Evolutionary conservation across 2,888 invertebrate genomes (phyloP).

Genomic region (Drosophila quinaria): DNA sequence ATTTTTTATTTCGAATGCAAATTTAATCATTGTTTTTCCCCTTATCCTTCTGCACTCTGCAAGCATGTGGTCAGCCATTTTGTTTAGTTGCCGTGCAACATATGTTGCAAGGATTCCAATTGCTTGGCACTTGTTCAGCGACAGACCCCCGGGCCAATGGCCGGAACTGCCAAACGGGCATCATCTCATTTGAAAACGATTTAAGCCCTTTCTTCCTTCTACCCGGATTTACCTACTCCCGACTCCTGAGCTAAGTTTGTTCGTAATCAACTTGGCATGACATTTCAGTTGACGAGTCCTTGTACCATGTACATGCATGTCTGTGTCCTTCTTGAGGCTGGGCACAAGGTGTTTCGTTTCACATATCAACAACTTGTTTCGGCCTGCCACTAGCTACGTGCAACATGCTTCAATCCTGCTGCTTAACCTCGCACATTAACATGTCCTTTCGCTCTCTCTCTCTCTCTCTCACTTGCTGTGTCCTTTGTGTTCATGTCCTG

Average conservation of each 20-base stretch:
- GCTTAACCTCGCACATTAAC: constrained; percentile 33
- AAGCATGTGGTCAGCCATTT: constrained; percentile 45
- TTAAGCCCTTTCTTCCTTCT: constrained; percentile 32
- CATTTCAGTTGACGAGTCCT: constrained; percentile 44
- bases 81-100: constrained; percentile 40
- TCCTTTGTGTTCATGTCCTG: constrained; percentile 24
- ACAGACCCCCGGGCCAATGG: constrained; percentile 32
- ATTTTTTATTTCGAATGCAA: background rate
- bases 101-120: constrained; percentile 44
- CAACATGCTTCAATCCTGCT: constrained; percentile 17
- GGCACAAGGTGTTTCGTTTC: constrained; percentile 78
- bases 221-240: background rate
- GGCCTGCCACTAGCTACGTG: constrained; percentile 5
- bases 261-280: constrained; percentile 52
- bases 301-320: constrained; percentile 26
- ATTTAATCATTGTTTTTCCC: background rate
- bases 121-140: constrained; percentile 54
- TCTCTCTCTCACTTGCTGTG: constrained; percentile 13
- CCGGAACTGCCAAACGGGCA: constrained; percentile 18
- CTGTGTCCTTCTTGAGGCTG: constrained; percentile 16
- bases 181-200: constrained; percentile 62
- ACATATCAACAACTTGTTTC: constrained; percentile 66
- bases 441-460: constrained; percentile 12
- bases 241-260: constrained; percentile 1
- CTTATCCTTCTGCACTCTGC: background rate